Evolutionary conservation across 2,797 vertebrate genomes (phyloP), one percentile per base, ranked within the genome.

Genomic region (Trichosurus vulpecula): DNA sequence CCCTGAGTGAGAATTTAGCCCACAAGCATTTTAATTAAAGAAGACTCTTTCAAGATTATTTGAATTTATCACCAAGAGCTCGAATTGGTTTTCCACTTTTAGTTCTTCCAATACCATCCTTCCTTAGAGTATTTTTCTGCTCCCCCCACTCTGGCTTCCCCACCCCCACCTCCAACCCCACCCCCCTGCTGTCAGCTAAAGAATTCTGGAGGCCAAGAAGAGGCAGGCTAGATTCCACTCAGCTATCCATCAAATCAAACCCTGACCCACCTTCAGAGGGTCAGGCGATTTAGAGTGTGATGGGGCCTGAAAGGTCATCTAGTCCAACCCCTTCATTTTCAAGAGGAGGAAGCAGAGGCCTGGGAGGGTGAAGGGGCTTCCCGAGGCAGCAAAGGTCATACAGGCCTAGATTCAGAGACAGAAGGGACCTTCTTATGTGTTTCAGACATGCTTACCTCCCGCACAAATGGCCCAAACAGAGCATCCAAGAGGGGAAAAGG

Each of bases 171-270:
- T 27, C 51, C 31, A 22, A 53, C 53, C 35, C 52, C 13, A 0
- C 27, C 90, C 90, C 19, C 30, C 90, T 90, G 51, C 90, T 90
- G 90, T 90, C 52, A 14, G 27, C 52, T 52, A 22, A 90, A 54
- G 30, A 54, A 90, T 90, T 54, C 53, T 90, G 31, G 29, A 52
- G 90, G 90, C 52, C 52, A 54, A 54, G 30, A 54, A n/a, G 53
- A 90, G 90, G 90, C 52, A 54, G 52, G 53, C 53, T n/a, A 90
- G 90, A 90, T 90, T 90, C n/a, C 57, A 95, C 90, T 54, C 19
- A 90, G 90, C 90, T 90, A 90, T 54, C 52, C 90, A 54, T 90
- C 90, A 90, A 90, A 90, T 54, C 30, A 35, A 87, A 53, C 90
- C 52, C 90, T 90, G 51, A 90, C 51, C 90, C 90, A 90, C 90